Base-by-base conservation (phyloP, 2,113 vertebrate genomes). In the Pelusios castaneus region DNA sequence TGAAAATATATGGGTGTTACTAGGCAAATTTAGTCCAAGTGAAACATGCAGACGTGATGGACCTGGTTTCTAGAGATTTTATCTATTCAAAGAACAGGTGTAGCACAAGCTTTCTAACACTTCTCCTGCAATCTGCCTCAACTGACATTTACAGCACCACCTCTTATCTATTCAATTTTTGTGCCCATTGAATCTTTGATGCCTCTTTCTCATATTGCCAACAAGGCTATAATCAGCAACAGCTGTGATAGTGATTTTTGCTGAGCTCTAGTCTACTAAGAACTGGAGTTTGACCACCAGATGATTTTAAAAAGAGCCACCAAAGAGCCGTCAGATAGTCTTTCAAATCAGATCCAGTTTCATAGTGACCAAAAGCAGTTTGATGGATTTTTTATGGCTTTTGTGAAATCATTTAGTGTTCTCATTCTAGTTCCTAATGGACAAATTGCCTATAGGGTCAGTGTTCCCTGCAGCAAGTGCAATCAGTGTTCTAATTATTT, bases 321-420 rank as follows among this genome's bases (percentile, higher is more conserved):
- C 3, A 11, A 17, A 13, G 70, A 52, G 6, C 1, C 49, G 21
- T 67, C 49, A 25, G 85, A 43, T 31, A 25, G 22, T 52, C 0
- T 38, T 73, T 52, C 58, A 88, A 49, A 1, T 73, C 52, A 24
- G 2, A 6, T 0, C 1, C 17, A 1, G 0, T 77, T 49, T 85
- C 52, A 63, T 29, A 77, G 70, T 2, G 4, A 43, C 75, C 60
- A 76, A 41, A 81, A 78, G 49, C 8, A 47, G 21, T 29, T 29
- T 77, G 1, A 0, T 29, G 34, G 41, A 49, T 3, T 6, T 73
- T 76, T 49, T 1, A 24, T 63, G 51, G 19, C 27, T 82, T 80
- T n/a, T 51, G n/a, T 54, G 80, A 89, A 91, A 95, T 19, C 41
- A 52, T 51, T 25, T 77, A 1, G 0, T 24, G 0, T 25, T 47